phyloP scores from a whole-genome alignment of 2,113 vertebrate species.

The Kryptolebias marmoratus region DNA sequence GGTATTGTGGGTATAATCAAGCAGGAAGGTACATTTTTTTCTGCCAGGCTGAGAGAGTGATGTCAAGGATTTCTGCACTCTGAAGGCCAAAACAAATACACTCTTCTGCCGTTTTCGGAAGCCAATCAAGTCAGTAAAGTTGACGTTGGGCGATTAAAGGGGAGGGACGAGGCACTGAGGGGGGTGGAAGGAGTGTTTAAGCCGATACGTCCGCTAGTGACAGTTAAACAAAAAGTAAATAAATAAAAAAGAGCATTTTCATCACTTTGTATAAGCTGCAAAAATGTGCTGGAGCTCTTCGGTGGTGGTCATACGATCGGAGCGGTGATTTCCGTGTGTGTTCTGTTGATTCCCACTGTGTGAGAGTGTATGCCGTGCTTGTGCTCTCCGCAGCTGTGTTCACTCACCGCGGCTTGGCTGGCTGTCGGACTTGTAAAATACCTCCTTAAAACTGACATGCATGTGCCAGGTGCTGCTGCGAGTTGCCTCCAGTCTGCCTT shows the following conservation, averaged over 20 bases:
- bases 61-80: slow-evolving; percentile 42
- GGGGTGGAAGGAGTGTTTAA: too few species aligned
- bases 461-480: slow-evolving; percentile 60
- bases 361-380: slow-evolving; percentile 8
- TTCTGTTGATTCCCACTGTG: slow-evolving; percentile 6
- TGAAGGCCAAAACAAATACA: slow-evolving; percentile 58
- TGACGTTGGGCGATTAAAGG: slow-evolving; percentile 49
- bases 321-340: not conserved
- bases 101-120: slow-evolving; percentile 30
- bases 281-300: not conserved
- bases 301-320: not conserved
- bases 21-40: slow-evolving; percentile 21
- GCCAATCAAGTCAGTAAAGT: slow-evolving; percentile 52
- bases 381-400: slow-evolving; percentile 59
- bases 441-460: slow-evolving; percentile 55
- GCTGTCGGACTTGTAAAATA: slow-evolving; percentile 39
- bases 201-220: too few species aligned
- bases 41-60: slow-evolving; percentile 31
- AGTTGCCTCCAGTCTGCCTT: slow-evolving; percentile 30
- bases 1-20: slow-evolving; percentile 40
- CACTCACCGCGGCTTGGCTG: slow-evolving; percentile 40
- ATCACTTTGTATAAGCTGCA: too few species aligned
- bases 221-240: too few species aligned
- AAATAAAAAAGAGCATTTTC: not conserved
- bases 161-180: not conserved